Percentiles rank a stretch among this genome's conserved stretches.
These are phyloP conservation scores for Malurus elegans DNA, from an alignment of 2,113 vertebrate species.

Conservation along the genomic window DNA sequence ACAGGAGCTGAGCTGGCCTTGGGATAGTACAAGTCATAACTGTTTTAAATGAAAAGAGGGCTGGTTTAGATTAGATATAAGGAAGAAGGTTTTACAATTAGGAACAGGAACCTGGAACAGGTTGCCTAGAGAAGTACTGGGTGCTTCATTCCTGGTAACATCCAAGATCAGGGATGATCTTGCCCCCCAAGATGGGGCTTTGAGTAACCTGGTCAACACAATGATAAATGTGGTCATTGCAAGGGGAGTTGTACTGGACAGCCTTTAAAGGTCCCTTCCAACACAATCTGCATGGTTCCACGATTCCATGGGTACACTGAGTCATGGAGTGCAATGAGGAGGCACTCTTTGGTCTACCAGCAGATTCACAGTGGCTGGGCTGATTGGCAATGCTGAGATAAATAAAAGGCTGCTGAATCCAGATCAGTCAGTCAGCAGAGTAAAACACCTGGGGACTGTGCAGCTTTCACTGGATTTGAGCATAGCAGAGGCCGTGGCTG, in stretches of 20 bases:
- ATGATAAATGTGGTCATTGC: neutral
- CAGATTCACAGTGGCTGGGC: neutral
- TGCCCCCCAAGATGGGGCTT: neutral
- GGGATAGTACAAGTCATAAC: neutral
- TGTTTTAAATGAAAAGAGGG: neutral
- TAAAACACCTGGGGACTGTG: neutral
- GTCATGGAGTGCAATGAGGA: neutral
- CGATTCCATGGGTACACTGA: neutral
- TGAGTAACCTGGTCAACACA: neutral
- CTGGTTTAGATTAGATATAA: neutral
- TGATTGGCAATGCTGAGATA: neutral
- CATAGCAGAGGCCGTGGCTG: neutral
- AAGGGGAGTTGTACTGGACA: neutral
- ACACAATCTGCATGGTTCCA: neutral
- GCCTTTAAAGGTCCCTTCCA: neutral
- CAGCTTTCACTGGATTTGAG: neutral
- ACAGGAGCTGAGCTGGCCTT: neutral
- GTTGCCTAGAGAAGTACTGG: neutral
- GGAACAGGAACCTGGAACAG: neutral
- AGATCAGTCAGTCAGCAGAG: neutral
- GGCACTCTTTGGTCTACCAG: neutral
- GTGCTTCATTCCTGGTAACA: neutral
- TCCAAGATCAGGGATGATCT: neutral
- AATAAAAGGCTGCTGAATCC: neutral
- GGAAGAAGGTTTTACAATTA: neutral